Base-by-base conservation (phyloP, 2,113 vertebrate genomes). In the Takifugu flavidus region DNA sequence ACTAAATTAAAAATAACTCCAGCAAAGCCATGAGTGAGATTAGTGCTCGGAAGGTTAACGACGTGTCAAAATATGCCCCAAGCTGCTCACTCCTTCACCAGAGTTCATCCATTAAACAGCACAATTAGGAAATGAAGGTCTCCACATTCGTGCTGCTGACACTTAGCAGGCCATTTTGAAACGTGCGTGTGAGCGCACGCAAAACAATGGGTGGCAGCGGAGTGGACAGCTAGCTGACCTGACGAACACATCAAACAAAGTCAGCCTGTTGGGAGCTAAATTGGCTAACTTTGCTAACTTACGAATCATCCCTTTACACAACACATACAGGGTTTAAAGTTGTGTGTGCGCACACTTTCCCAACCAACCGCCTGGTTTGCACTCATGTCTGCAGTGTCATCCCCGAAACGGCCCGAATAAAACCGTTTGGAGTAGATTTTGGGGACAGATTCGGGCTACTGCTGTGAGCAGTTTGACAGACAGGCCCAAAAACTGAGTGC, bases 201-300 rank as follows among this genome's bases (percentile, higher is more conserved):
- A 60, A 74, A 66, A 87, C 79, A 85, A 86, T 73, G 61, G 79
- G 47, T 49, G 63, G 68, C 57, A 62, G 74, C 57, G 67, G 49
- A 74, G 74, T 69, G 77, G 77, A 64, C 75, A 70, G 78, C 55
- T 56, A 74, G 74, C 70, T 69, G 82, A 83, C 77, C 84, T 85
- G 86, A 85, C 84, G 82, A 85, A 88, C 82, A 85, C 82, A 77
- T 82, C 86, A 86, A 86, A 88, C 84, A 86, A 86, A 85, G 84
- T 86, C 78, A 65, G 80, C 14, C 74, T 61, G 53, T 67, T 67
- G 59, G 42, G 62, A 72, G 75, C 80, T 42, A 2, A 13, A 25
- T 62, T 25, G 25, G 74, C 78, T 62, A 64, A 69, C 50, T 56
- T 13, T 25, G 79, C 78, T 75, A 65, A 69, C 74, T 74, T 57